A percentile compares a stretch with the other conserved stretches of the same genome.
These are phyloP conservation scores for Lasioglossum oenotherae DNA, from an alignment of 2,888 invertebrate species.

Conservation along the genomic window DNA sequence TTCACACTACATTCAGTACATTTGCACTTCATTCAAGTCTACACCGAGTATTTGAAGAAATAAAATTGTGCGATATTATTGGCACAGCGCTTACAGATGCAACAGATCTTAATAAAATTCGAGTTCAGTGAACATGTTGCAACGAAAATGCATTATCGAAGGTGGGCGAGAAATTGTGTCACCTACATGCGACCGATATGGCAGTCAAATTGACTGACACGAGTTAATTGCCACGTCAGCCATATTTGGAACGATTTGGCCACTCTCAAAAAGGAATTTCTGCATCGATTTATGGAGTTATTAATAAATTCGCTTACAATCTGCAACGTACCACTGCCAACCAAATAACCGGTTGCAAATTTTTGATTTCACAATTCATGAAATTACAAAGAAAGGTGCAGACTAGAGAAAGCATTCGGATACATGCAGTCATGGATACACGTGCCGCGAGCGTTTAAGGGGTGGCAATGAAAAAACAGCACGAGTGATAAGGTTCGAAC, in stretches of 20 bases:
- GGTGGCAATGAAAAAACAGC: slow-evolving; percentile 30
- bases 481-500: slow-evolving; percentile 54
- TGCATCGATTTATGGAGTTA: not conserved
- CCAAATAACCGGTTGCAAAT: not conserved
- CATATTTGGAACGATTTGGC: not conserved
- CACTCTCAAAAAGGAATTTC: not conserved
- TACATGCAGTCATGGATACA: not conserved
- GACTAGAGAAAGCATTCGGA: not conserved
- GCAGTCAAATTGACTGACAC: not conserved
- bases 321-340: not conserved
- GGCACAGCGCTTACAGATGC: not conserved
- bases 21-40: not conserved
- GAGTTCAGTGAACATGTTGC: not conserved
- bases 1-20: not conserved
- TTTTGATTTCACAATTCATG: not conserved
- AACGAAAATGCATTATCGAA: not conserved
- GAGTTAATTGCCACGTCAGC: not conserved
- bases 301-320: not conserved
- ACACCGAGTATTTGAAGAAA: not conserved
- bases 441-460: slow-evolving; percentile 25
- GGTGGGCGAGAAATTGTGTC: not conserved
- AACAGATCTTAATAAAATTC: not conserved
- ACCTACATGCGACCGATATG: not conserved
- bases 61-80: not conserved
- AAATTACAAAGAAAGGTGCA: not conserved